Base-by-base conservation (phyloP, 2,888 invertebrate genomes). In the Nesidiocoris tenuis region DNA sequence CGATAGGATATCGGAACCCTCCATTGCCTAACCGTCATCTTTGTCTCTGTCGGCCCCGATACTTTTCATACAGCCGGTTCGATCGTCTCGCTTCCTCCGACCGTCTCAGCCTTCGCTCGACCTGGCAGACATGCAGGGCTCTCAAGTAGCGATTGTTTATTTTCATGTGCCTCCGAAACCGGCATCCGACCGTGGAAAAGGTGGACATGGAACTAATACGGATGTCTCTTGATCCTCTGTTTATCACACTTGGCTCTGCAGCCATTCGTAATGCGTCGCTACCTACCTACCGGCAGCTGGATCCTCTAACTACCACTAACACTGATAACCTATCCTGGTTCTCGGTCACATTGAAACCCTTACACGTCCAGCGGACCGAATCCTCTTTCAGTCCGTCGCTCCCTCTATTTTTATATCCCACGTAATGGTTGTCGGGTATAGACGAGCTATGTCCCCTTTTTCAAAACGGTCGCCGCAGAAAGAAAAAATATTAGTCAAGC, bases 81-180 rank as follows among this genome's bases (percentile, higher is more conserved):
- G 5, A 39, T 39, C 39, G 39, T 3, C 12, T 7, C 5, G 12
- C 39, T 39, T 39, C 39, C 39, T n/a, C n/a, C n/a, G n/a, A n/a
- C n/a, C n/a, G n/a, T 18, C 22, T 61, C 64, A 17, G 24, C 17
- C 24, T 12, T 12, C 25, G 9, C 9, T 25, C 17, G 5, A 22
- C 64, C 24, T 64, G 7, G 22, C 24, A 19, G n/a, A n/a, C n/a
- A 3, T 16, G 7, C 23, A 2, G 21, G 7, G n/a, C 1, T 23
- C 24, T 64, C 64, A 24, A 64, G 22, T 64, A 12, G 64, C 9
- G 22, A 64, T 64, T 64, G 64, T 64, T 64, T 64, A 64, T 64
- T 24, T 64, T 64, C 24, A 64, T 64, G 22, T 64, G 64, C 24
- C 24, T 23, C 64, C 16, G 64, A 7, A 22, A 39, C 39, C 12